Base-by-base conservation (phyloP, 2,797 vertebrate species). In the Poeciliopsis paucimaculata region DNA sequence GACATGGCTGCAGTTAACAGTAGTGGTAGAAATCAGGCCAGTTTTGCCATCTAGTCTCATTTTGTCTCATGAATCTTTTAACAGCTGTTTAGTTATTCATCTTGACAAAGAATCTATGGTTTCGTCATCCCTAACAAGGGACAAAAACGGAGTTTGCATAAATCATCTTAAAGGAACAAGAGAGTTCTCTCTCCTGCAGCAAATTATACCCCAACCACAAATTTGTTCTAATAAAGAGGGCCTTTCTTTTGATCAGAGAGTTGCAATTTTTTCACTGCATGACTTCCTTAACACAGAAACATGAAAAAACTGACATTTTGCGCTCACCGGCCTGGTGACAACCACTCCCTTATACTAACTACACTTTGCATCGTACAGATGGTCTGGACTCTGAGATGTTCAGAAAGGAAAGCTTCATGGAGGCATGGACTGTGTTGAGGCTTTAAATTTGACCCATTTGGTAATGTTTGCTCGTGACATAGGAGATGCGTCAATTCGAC, bases 61-160 rank as follows among this genome's bases (percentile, higher is more conserved):
- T 86, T 28, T 4, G 83, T 78, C 82, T 90, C 81, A 90, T 94
- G 86, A 91, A 93, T 91, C 18, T 77, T 91, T 94, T 88, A 90
- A 91, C 66, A 71, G 76, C 75, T 85, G 79, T 70, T 90, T 79
- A 86, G 84, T 86, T 90, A 89, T 91, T 92, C 89, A 89, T 85
- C 83, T 80, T 88, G 80, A 88, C 80, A 87, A 83, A 83, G 81
- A 86, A 76, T 57, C 79, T 18, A 51, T 34, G 75, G 76, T 90
- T 92, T 89, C 84, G 91, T 90, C 84, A 87, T 82, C 74, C 10
- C 36, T 79, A 84, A 77, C 55, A 47, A 26, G 88, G 43, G 73
- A 82, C 75, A 41, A 51, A 84, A 86, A 87, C 78, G 12, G 41
- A 82, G 77, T 87, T 79, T 86, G 77, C 57, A 85, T 46, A 39